Percentiles rank a stretch among this genome's conserved stretches.
These are phyloP conservation scores for Turnix velox DNA, from an alignment of 2,113 vertebrate genomes.

Conservation along the genomic window DNA sequence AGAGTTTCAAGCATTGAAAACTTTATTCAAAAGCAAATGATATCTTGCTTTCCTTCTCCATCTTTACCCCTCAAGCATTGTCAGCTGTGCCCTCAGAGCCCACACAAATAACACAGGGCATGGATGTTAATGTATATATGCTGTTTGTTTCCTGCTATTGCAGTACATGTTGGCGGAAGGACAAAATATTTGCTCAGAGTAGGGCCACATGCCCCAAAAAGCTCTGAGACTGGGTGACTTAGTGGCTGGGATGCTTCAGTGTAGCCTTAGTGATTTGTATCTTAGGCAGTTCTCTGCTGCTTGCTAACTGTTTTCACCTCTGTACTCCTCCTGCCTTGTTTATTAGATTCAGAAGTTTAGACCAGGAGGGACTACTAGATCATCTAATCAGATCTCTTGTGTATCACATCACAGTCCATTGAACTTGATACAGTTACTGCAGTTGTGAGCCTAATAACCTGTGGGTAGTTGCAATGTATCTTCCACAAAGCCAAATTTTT, in stretches of 20 bases:
- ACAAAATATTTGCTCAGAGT: neutral
- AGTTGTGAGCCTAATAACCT: constrained; percentile 6
- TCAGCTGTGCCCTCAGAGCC: neutral
- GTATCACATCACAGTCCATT: neutral
- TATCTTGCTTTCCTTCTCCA: neutral
- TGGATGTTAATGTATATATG: neutral
- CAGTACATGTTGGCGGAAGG: neutral
- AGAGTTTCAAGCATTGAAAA: neutral
- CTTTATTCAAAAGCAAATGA: neutral
- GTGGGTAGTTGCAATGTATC: neutral
- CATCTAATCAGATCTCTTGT: neutral
- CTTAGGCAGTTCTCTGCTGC: neutral
- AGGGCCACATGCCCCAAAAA: neutral
- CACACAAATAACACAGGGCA: fast-evolving
- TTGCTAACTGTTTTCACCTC: constrained; percentile 28
- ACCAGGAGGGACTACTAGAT: neutral
- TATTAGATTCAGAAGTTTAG: constrained; percentile 34
- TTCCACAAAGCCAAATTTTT: neutral
- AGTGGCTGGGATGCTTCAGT: neutral
- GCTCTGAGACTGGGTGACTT: neutral
- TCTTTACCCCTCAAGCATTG: neutral
- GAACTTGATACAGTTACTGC: constrained; percentile 5
- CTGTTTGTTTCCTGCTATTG: neutral
- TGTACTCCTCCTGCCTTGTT: constrained; percentile 1
- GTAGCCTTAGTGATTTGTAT: neutral